These are phyloP conservation scores for Cetonia aurata DNA, from an alignment of 2,888 invertebrate species.

Conservation along the genomic window DNA sequence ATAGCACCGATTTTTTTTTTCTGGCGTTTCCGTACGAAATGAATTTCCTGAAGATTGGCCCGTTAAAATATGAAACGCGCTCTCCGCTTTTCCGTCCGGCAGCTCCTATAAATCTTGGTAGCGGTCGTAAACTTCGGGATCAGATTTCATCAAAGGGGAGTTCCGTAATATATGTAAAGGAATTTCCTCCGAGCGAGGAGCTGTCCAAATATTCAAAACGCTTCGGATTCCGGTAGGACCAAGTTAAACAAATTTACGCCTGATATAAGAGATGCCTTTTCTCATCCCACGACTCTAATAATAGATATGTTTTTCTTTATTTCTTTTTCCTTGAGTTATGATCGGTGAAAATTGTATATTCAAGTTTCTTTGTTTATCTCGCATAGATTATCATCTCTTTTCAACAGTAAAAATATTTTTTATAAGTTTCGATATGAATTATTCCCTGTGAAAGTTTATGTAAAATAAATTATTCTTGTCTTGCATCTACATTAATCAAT, in stretches of 20 bases:
- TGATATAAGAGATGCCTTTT: constrained; percentile 25
- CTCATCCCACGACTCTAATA: constrained; percentile 5
- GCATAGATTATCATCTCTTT: too few relatives aligned
- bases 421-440: too few relatives aligned
- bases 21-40: too few relatives aligned
- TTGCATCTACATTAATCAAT: too few relatives aligned
- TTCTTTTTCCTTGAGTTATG: not conserved
- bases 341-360: not conserved
- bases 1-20: not conserved
- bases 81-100: not conserved
- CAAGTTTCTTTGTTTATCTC: too few relatives aligned
- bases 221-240: constrained; percentile 5
- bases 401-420: too few relatives aligned
- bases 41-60: not conserved
- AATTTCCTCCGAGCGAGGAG: constrained; percentile 34
- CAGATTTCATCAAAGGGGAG: constrained; percentile 39
- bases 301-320: constrained; percentile 22
- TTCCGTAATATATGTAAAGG: constrained; percentile 40
- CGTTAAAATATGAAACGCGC: constrained; percentile 25
- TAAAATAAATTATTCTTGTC: too few relatives aligned
- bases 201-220: constrained; percentile 44
- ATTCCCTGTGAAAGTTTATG: too few relatives aligned
- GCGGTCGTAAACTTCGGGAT: constrained; percentile 28
- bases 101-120: constrained; percentile 26
- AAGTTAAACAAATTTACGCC: constrained; percentile 38